A percentile compares a stretch with the other conserved stretches of the same genome.
These are phyloP conservation scores for Phoronis australis DNA, from an alignment of 2,888 invertebrate genomes.

Conservation along the genomic window DNA sequence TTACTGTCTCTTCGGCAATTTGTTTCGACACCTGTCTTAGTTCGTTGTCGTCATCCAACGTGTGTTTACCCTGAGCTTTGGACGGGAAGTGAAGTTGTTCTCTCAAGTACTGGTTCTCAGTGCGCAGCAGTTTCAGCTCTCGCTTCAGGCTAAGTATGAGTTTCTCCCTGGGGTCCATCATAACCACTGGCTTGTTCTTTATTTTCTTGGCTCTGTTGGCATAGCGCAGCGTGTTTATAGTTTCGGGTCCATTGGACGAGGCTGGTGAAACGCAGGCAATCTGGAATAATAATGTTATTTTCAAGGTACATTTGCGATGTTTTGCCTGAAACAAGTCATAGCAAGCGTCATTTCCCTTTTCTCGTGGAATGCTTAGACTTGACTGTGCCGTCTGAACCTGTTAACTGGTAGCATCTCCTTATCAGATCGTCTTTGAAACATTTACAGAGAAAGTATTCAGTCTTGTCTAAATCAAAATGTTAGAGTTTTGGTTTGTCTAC, in stretches of 20 bases:
- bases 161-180: slow-evolving; percentile 84
- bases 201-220: slow-evolving; percentile 89
- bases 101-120: slow-evolving; percentile 82
- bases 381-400: not conserved
- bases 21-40: no score
- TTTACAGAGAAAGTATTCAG: no score
- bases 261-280: slow-evolving; percentile 92
- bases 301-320: no score
- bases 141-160: slow-evolving; percentile 81
- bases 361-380: not conserved
- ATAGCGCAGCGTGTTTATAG: slow-evolving; percentile 84
- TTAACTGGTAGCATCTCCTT: not conserved
- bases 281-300: slow-evolving; percentile 61
- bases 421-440: no score
- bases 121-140: slow-evolving; percentile 76
- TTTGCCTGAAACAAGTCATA: no score
- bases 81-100: no score
- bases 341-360: no score
- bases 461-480: no score
- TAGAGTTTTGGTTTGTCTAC: no score
- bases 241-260: slow-evolving; percentile 77
- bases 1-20: no score
- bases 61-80: no score
- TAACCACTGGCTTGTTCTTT: slow-evolving; percentile 77
- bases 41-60: no score